These are phyloP conservation scores for Catharus ustulatus DNA, from an alignment of 2,797 vertebrate genomes.

Conservation along the genomic window DNA sequence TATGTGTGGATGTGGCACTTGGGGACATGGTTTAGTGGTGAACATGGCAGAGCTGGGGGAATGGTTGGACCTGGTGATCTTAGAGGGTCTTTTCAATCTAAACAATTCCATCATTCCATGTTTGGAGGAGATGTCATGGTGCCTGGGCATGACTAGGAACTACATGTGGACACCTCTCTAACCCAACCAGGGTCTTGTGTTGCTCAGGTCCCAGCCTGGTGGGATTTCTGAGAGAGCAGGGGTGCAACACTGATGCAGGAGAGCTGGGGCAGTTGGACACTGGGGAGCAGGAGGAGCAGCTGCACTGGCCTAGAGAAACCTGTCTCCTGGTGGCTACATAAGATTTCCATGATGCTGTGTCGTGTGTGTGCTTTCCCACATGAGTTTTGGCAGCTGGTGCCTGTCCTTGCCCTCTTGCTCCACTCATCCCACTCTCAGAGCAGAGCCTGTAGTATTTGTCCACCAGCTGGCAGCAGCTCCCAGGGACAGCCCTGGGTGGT, in stretches of 20 bases:
- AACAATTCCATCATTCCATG: neutral
- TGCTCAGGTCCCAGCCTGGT: neutral
- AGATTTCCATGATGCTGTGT: neutral
- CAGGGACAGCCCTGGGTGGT: neutral
- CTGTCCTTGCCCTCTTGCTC: neutral
- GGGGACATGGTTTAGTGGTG: neutral
- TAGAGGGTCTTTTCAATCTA: neutral
- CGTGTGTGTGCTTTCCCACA: neutral
- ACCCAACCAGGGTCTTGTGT: accelerated
- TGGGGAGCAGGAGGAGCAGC: neutral
- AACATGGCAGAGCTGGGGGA: neutral
- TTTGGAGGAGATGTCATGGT: neutral
- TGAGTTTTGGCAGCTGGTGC: neutral
- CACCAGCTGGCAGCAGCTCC: neutral
- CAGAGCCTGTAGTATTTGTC: accelerated
- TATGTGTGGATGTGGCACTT: neutral
- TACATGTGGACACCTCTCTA: neutral
- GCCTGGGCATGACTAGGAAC: neutral
- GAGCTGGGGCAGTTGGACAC: neutral
- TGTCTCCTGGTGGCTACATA: neutral
- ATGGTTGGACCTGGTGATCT: neutral
- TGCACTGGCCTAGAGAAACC: neutral
- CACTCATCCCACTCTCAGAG: neutral
- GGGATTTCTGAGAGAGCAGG: neutral
- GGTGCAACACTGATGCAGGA: neutral